phyloP scores from a whole-genome alignment of 2,113 vertebrate species.

The Melanerpes formicivorus region DNA sequence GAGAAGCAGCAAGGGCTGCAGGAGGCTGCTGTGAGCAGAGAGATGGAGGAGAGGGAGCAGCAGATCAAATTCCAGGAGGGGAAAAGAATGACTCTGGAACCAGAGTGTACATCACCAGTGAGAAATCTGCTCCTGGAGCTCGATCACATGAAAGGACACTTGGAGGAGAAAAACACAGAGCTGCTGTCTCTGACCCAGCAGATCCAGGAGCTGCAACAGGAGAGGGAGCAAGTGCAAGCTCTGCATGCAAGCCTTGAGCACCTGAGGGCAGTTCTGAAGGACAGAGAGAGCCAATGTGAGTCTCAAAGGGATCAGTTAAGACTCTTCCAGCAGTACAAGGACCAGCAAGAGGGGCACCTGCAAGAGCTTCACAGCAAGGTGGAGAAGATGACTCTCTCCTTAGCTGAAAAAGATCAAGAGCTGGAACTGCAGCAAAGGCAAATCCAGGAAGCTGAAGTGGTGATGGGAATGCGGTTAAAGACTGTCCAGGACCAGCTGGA shows the following conservation, averaged over 20 bases:
- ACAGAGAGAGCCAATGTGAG: slow-evolving; percentile 73
- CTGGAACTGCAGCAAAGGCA: slow-evolving; percentile 51
- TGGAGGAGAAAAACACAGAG: slow-evolving; percentile 66
- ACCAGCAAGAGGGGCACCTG: slow-evolving; percentile 63
- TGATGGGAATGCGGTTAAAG: slow-evolving; percentile 31
- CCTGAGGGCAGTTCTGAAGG: slow-evolving; percentile 65
- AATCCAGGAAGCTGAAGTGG: slow-evolving; percentile 50
- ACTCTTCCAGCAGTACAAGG: slow-evolving; percentile 50
- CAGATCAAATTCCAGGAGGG: slow-evolving; percentile 36
- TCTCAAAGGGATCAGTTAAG: slow-evolving; percentile 63
- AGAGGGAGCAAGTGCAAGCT: slow-evolving; percentile 44
- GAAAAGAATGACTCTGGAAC: slow-evolving; percentile 66
- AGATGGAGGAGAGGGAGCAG: background rate
- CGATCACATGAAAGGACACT: slow-evolving; percentile 57
- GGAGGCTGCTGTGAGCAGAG: background rate
- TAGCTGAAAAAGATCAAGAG: slow-evolving; percentile 68
- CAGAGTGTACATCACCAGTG: slow-evolving; percentile 61
- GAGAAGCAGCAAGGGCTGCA: too few species aligned
- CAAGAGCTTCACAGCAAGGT: slow-evolving; percentile 56
- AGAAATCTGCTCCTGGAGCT: slow-evolving; percentile 70
- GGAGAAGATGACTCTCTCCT: slow-evolving; percentile 47
- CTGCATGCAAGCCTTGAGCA: slow-evolving; percentile 63
- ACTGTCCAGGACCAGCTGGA: slow-evolving; percentile 49
- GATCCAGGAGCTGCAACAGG: slow-evolving; percentile 49
- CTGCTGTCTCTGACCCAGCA: slow-evolving; percentile 58